Conservation (phyloP, 2,113 vertebrate genomes). For the Neolamprologus modestus region DNA sequence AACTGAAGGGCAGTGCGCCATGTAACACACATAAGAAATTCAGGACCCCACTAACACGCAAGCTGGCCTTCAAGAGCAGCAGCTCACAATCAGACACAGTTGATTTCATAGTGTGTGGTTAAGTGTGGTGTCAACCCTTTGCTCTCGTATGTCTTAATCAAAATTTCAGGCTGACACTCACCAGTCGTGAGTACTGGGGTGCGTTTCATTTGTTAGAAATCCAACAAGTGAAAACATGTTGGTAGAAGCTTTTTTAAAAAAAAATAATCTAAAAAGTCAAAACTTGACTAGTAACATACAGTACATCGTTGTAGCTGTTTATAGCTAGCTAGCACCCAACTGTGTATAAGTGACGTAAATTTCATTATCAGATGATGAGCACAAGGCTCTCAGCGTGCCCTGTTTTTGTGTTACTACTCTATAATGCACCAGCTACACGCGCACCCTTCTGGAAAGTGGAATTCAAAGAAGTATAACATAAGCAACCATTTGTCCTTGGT, state of each 20-base stretch:
- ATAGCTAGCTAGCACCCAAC: background rate
- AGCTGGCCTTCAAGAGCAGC: background rate
- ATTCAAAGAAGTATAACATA: background rate
- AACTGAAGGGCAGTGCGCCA: background rate
- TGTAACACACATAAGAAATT: background rate
- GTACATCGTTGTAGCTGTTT: background rate
- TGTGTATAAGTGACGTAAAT: background rate
- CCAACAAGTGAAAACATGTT: background rate
- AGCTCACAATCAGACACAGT: background rate
- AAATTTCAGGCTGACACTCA: background rate
- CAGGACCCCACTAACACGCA: background rate
- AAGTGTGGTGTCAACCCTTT: background rate
- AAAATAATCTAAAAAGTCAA: background rate
- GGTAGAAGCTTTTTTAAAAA: rapidly evolving
- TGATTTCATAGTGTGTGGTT: background rate
- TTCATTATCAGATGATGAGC: background rate
- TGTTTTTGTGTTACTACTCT: background rate
- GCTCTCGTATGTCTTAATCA: constrained; percentile 12
- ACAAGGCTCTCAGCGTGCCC: background rate
- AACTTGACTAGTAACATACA: background rate
- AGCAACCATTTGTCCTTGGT: background rate
- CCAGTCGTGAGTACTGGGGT: background rate
- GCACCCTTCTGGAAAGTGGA: background rate
- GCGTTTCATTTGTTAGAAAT: background rate
- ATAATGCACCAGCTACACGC: background rate